Evolutionary conservation across 1,140 invertebrate species (phyloP).

Genomic region (Drosophila bipectinata): DNA sequence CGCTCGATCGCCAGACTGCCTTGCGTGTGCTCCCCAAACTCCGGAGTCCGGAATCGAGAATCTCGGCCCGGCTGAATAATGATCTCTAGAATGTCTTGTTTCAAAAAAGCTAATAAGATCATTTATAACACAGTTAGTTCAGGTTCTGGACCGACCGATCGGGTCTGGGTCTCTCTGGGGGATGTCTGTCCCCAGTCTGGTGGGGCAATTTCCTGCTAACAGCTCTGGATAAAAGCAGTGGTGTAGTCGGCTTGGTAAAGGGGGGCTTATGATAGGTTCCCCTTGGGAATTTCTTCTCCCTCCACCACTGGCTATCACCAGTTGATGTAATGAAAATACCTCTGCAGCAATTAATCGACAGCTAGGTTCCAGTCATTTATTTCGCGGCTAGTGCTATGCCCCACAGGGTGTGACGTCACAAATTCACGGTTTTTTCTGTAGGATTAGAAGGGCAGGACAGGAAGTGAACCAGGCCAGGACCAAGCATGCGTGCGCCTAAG

Average conservation of each 20-base stretch:
- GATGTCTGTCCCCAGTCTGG: slow-evolving; percentile 33
- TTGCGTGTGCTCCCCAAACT: slow-evolving; percentile 51
- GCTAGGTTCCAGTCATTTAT: slow-evolving; percentile 51
- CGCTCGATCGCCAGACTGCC: slow-evolving; percentile 23
- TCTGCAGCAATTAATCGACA: slow-evolving; percentile 72
- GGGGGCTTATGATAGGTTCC: neutral
- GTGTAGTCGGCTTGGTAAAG: neutral
- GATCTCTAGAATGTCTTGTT: slow-evolving; percentile 80
- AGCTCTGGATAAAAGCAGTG: slow-evolving; percentile 23
- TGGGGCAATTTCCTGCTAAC: slow-evolving; percentile 60
- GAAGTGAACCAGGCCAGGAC: slow-evolving; percentile 45
- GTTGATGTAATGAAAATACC: slow-evolving; percentile 71
- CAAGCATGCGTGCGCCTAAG: slow-evolving; percentile 50
- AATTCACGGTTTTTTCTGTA: slow-evolving; percentile 35
- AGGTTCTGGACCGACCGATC: slow-evolving; percentile 43
- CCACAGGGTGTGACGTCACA: slow-evolving; percentile 55
- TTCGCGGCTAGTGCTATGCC: slow-evolving; percentile 39
- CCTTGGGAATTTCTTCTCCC: neutral
- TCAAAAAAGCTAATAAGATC: slow-evolving; percentile 82
- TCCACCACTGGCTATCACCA: neutral
- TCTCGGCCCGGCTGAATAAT: slow-evolving; percentile 67
- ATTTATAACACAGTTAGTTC: slow-evolving; percentile 81
- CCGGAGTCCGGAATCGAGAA: slow-evolving; percentile 1
- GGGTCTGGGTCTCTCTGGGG: slow-evolving; percentile 15
- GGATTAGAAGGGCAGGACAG: slow-evolving; percentile 32